Base-by-base conservation (phyloP, 2,113 vertebrate species). In the Mungos mungo region DNA sequence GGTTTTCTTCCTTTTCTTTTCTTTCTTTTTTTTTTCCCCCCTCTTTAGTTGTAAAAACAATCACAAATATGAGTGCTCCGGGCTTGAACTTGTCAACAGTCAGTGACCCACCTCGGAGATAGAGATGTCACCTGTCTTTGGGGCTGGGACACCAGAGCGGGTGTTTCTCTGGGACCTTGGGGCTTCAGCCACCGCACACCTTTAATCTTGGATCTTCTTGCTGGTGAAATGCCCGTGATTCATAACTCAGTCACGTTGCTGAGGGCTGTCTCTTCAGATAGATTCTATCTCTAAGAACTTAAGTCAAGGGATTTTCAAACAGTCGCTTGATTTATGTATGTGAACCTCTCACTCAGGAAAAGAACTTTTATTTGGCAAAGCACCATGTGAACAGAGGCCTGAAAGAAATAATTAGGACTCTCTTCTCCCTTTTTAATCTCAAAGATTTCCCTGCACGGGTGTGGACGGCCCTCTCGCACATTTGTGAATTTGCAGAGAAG, bases 301-400 rank as follows among this genome's bases (percentile, higher is more conserved):
- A 98, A 98, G 95, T 97, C 54, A 0, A 97, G 97, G 97, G 97
- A 97, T 99, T 99, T 98, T 98, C 98, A 97, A 97, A 94, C 90
- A 96, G 90, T 71, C 38, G 0, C 96, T 98, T 98, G 97, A 98
- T 98, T 98, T 98, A 96, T 93, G 95, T 89, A 7, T 13, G 63
- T 4, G 18, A 96, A 97, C 1, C 0, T 96, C 98, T 97, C 93
- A 57, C 97, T 98, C 52, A 2, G 97, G 88, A 96, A 71, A 96
- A 97, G 95, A 96, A 98, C 95, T 98, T 93, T 97, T 97, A 96
- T 98, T 97, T 98, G 98, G 92, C 52, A 77, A 77, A 82, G 88
- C 94, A 81, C 88, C 95, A 45, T 33, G 29, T 31, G 71, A 60
- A 94, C 68, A 77, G 90, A 88, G 95, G 88, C 77, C 83, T 88